These are phyloP conservation scores for Corynorhinus townsendii DNA, from an alignment of 2,113 vertebrate species.

Conservation along the genomic window DNA sequence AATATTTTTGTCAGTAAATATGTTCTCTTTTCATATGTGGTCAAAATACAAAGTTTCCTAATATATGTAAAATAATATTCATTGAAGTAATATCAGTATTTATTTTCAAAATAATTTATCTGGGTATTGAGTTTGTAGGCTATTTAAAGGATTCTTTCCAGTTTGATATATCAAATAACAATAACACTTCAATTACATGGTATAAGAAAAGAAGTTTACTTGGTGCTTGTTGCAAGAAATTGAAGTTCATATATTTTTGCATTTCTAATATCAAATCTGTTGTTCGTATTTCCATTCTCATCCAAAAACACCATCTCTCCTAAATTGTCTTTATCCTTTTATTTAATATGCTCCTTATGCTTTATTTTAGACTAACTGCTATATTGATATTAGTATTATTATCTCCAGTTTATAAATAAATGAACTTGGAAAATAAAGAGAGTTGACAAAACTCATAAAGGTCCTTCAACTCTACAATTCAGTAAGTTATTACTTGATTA, in stretches of 20 bases:
- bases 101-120: neutral
- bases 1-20: neutral
- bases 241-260: neutral
- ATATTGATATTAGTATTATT: neutral
- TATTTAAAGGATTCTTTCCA: neutral
- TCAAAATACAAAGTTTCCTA: neutral
- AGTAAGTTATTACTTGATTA: neutral
- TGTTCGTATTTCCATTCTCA: neutral
- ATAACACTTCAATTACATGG: neutral
- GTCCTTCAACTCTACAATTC: neutral
- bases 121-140: neutral
- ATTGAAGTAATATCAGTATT: neutral
- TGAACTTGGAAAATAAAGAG: neutral
- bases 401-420: neutral
- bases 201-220: neutral
- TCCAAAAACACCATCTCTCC: neutral
- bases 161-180: neutral
- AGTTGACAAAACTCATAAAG: neutral
- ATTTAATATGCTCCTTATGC: neutral
- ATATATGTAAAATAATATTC: neutral
- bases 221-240: neutral
- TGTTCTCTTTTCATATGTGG: neutral
- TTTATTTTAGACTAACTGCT: neutral
- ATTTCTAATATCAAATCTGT: neutral
- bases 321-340: neutral